Evolutionary conservation across 2,797 vertebrate species (phyloP), one percentile per base, ranked within the genome.

Genomic region (Pseudomugil gertrudae): DNA sequence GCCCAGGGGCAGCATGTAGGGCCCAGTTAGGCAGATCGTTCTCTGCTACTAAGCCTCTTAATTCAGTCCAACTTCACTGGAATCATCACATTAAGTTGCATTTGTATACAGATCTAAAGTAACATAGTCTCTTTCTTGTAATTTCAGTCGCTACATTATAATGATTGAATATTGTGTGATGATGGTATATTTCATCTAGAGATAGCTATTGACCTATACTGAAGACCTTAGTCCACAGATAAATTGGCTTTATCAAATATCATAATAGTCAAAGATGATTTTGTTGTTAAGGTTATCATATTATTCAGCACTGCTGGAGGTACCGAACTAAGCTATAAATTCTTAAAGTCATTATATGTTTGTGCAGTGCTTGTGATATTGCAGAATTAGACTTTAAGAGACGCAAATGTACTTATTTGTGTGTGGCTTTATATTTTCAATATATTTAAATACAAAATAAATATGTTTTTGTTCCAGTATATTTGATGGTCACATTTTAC

Each of bases 31-130:
- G 82, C 90, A 89, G 78, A 82, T 81, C 79, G 71, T 63, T 63
- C 73, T 78, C 75, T 76, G 79, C 72, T 65, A 79, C 70, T 87
- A 85, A 90, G 80, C 85, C 81, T 88, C 81, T 89, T 89, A 80
- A 80, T 71, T 77, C 70, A 56, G 57, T 69, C 73, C 69, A 68
- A 74, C 81, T 75, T 76, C 76, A 72, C 63, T 75, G 69, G 66
- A 67, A 54, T 76, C 32, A 79, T 73, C 71, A 69, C 57, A 64
- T 63, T 24, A 82, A 45, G 54, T 56, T 74, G 43, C 47, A 56
- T 72, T 67, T 19, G n/a, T 57, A 61, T 33, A 23, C 21, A 19
- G 43, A 55, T 77, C 62, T 56, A 57, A 83, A 78, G 67, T 45
- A 54, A 57, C 63, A 51, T 14, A 59, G 53, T 59, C 59, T 59